Evolutionary conservation across 2,888 invertebrate species (phyloP), one percentile per base, ranked within the genome.

Genomic region (Nasonovia ribisnigri): DNA sequence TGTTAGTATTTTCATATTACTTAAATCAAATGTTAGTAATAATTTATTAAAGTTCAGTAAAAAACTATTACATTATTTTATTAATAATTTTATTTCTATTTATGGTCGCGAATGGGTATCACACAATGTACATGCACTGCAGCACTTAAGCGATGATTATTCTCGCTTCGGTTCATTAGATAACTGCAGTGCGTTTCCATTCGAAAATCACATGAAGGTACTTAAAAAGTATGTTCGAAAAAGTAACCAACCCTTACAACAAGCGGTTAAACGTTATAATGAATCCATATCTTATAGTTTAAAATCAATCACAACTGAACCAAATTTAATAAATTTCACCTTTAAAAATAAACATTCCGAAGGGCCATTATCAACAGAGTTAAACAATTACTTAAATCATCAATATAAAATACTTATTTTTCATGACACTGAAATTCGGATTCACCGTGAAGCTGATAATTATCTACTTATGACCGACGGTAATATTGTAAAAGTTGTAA

Each of bases 181-280:
- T 16, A 87, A 87, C 16, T 48, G 77, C 20, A 29, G 29, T 29
- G 86, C 86, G 26, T 86, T 86, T 54, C 88, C 88, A 36, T 88
- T 88, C 29, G 88, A 88, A 54, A 88, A 88, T 88, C 54, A 88
- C 24, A 88, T 88, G 88, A 88, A 54, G 11, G 26, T 24, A 88
- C 13, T 88, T 29, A 88, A 88, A 88, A 88, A 88, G n/a, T 51
- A 51, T 88, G 26, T 54, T 20, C 11, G 88, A 46, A 86, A 86
- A 86, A 88, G 88, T 88, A 51, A 88, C 26, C 88, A 88, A 42
- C 88, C 88, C 6, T 36, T 88, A 20, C 88, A 88, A 54, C 88
- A 88, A 54, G 88, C 42, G 3, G 51, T 88, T 36, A 88, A 86
- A 86, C 86, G 86, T 10, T 86, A 86, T 46, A 86, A 43, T 24